A percentile compares a stretch with the other conserved stretches of the same genome.
phyloP scores from a whole-genome alignment of 2,113 vertebrate genomes.

The Eudyptes chrysolophus region DNA sequence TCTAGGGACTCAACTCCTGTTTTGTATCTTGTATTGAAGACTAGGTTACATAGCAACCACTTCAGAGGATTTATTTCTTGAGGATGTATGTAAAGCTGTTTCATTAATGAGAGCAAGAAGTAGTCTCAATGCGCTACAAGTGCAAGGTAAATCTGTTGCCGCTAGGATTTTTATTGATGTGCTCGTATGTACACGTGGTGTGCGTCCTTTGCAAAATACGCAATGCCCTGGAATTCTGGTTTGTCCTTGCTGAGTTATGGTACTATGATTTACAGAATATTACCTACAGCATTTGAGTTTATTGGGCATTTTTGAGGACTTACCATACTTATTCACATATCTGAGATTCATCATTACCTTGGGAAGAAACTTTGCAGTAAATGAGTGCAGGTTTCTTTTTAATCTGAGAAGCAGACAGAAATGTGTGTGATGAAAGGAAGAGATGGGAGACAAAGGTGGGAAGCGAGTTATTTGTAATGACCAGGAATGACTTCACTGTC shows the following conservation, averaged over 20 bases:
- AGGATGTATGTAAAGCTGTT: neutral
- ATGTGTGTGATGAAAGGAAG: neutral
- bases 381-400: neutral
- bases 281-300: neutral
- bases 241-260: neutral
- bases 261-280: neutral
- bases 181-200: neutral
- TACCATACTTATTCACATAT: fast-evolving
- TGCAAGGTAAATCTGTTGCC: neutral
- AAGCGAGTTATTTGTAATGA: neutral
- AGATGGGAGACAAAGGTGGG: neutral
- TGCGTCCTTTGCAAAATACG: fast-evolving
- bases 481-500: neutral
- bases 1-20: neutral
- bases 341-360: neutral
- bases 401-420: neutral
- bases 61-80: neutral
- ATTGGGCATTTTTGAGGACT: neutral
- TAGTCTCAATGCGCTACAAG: neutral
- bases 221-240: neutral
- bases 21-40: neutral
- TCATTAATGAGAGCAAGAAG: neutral
- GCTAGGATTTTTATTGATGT: neutral
- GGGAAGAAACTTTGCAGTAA: neutral
- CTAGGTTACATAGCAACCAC: neutral